phyloP scores from a whole-genome alignment of 2,797 vertebrate genomes.

The Tiaroga cobitis region DNA sequence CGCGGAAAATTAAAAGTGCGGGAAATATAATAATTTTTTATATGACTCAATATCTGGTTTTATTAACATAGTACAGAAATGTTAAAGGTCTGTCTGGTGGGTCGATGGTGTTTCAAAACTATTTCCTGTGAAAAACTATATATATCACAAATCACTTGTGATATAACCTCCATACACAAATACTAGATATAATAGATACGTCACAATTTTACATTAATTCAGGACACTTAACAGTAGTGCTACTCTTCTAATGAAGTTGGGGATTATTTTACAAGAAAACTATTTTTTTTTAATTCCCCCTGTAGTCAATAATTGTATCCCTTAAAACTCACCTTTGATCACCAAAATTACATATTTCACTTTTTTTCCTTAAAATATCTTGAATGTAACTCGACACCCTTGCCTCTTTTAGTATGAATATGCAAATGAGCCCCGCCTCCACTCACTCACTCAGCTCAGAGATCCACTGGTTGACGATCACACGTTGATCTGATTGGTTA shows the following conservation, averaged over 20 bases:
- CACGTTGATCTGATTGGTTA: too few species aligned
- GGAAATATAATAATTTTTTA: background rate
- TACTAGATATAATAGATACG: background rate
- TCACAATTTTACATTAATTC: background rate
- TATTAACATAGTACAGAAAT: background rate
- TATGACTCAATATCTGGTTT: background rate
- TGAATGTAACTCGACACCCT: too few species aligned
- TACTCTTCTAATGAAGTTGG: background rate
- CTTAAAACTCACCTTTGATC: too few species aligned
- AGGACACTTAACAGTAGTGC: background rate
- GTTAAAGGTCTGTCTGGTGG: background rate
- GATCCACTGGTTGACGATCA: too few species aligned
- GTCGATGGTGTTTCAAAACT: background rate
- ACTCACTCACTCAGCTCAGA: too few species aligned
- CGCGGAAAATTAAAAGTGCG: background rate
- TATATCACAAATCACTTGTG: background rate
- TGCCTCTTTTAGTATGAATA: too few species aligned
- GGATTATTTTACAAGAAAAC: too few species aligned
- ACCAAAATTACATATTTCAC: too few species aligned
- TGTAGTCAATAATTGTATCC: too few species aligned
- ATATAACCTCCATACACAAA: background rate
- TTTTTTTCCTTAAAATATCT: too few species aligned
- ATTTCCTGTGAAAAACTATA: background rate
- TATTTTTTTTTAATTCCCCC: too few species aligned
- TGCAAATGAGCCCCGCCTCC: too few species aligned